Percentiles rank a stretch among this genome's conserved stretches.
Conservation (phyloP, 2,113 vertebrate species). For the Microtus pennsylvanicus region DNA sequence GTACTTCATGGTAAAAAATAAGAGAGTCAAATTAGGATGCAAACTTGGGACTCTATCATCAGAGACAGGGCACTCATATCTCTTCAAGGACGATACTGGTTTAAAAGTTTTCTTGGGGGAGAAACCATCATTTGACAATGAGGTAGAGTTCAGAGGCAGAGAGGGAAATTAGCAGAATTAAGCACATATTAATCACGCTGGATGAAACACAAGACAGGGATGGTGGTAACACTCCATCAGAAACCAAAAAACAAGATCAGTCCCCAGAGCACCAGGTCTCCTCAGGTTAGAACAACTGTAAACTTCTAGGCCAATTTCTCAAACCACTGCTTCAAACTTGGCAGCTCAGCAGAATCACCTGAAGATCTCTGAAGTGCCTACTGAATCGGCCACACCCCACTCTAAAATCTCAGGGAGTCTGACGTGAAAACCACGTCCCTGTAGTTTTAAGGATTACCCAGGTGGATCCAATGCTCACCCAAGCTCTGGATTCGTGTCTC, state of each 20-base stretch:
- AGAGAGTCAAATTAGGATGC: neutral
- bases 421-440: neutral
- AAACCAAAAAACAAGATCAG: neutral
- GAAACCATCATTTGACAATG: neutral
- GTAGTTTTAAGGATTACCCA: neutral
- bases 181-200: neutral
- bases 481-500: neutral
- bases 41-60: neutral
- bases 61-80: neutral
- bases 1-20: neutral
- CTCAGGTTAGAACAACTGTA: neutral
- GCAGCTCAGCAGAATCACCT: neutral
- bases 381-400: neutral
- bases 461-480: neutral
- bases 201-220: neutral
- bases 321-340: neutral
- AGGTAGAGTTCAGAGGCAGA: neutral
- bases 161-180: conserved; percentile 5
- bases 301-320: conserved; percentile 19
- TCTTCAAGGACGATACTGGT: neutral
- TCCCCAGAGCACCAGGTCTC: neutral
- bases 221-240: neutral
- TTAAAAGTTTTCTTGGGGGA: neutral
- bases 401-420: conserved; percentile 16
- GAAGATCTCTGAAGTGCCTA: neutral